Evolutionary conservation across 1,140 invertebrate species (phyloP), one percentile per base, ranked within the genome.

Genomic region (Lepidurus packardi): DNA sequence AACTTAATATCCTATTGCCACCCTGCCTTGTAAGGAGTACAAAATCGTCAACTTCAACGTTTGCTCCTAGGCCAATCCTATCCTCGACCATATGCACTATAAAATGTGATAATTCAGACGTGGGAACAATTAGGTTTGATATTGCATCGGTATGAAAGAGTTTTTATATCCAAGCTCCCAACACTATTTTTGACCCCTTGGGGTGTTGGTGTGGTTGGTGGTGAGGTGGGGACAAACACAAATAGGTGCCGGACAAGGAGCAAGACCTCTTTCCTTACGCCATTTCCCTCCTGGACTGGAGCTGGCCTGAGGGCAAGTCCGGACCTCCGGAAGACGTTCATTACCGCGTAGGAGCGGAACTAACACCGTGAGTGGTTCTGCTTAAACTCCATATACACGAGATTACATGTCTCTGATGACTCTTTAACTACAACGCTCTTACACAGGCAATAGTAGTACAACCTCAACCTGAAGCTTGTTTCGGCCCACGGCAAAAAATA

Each of bases 311-410:
- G 53, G 53, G 53, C 53, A 65, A 65, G 8, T 65, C 53, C 53
- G 53, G 53, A n/a, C 53, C 53, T 65, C 53, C 53, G 53, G 53
- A 65, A 65, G 53, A 65, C 53, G 53, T 65, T 65, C 53, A 65
- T 65, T 65, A 65, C 53, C 53, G n/a, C 53, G 53, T 65, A 65
- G 53, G 53, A 65, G 53, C 53, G 53, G 53, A 65, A 65, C 53
- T 65, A 65, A 65, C 53, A 65, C 53, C 53, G 53, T 65, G 53
- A 65, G 53, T 65, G 53, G 53, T 65, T 65, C 53, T 65, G 53
- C 53, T 65, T 65, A 65, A 65, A 65, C 53, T 65, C 53, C 53
- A 65, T 16, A 65, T 21, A 65, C 53, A 65, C 53, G 53, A 65
- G 53, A 65, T 65, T 65, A 65, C 53, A 65, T 65, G 53, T 65